Conservation (phyloP, 2,113 vertebrate species). For the Falcunculus frontatus region DNA sequence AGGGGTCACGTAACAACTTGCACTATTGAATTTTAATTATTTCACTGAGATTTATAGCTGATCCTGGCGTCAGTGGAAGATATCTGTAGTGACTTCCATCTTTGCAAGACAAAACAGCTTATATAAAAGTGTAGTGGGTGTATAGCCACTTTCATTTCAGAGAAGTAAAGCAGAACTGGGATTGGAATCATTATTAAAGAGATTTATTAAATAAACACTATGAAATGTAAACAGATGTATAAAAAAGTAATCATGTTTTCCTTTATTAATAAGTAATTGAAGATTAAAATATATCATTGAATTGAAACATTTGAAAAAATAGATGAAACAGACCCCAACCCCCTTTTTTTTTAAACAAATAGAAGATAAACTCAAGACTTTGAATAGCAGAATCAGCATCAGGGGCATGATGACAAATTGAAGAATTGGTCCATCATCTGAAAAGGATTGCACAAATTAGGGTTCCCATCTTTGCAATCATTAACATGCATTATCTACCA, state of each 20-base stretch:
- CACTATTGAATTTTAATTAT: neutral
- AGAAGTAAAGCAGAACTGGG: neutral
- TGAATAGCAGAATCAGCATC: neutral
- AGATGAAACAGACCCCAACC: fast-evolving
- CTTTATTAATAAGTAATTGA: neutral
- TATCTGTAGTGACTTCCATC: neutral
- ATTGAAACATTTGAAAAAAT: neutral
- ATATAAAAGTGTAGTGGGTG: neutral
- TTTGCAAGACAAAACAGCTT: neutral
- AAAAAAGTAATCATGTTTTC: neutral
- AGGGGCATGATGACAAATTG: fast-evolving
- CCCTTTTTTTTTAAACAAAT: neutral
- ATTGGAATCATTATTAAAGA: neutral
- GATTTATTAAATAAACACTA: neutral
- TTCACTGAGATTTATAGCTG: neutral
- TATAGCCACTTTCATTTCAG: neutral
- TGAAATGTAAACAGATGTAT: neutral
- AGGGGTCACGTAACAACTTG: neutral
- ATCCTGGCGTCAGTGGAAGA: neutral
- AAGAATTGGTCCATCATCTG: neutral
- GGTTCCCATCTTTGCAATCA: neutral
- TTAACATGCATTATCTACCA: neutral
- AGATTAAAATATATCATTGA: neutral
- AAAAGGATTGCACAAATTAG: neutral
- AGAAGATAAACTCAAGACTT: neutral